Evolutionary conservation across 2,113 vertebrate genomes (phyloP).

Genomic region (Pterocles orientalis): DNA sequence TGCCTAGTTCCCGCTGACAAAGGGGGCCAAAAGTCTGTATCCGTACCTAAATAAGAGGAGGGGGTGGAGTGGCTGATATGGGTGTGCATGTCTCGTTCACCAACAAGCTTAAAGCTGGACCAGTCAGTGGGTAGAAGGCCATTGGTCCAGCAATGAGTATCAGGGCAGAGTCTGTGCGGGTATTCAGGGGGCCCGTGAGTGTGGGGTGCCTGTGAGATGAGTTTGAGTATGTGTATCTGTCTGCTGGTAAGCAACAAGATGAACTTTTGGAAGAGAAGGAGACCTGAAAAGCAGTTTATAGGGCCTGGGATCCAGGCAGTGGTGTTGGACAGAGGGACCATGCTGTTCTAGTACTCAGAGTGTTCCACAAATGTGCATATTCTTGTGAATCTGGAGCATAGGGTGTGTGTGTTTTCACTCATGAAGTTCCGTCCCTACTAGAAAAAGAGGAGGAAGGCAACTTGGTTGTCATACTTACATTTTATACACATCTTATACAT

Average conservation of each 20-base stretch:
- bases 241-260: background rate
- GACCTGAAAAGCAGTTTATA: background rate
- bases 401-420: background rate
- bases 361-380: rapidly evolving
- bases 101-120: background rate
- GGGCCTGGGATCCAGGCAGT: background rate
- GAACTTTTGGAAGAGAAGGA: background rate
- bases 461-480: rapidly evolving
- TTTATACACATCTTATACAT: background rate
- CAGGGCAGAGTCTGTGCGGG: background rate
- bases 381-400: background rate
- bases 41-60: background rate
- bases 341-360: background rate
- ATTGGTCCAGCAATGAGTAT: background rate
- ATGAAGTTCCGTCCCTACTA: background rate
- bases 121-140: background rate
- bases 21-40: background rate
- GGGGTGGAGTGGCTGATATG: background rate
- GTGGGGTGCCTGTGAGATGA: rapidly evolving
- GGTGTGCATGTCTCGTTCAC: background rate
- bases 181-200: rapidly evolving
- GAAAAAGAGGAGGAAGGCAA: background rate
- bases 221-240: background rate
- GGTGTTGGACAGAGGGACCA: background rate
- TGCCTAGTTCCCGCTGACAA: background rate